These are phyloP conservation scores for Thera britannica DNA, from an alignment of 2,888 invertebrate species.

Conservation along the genomic window DNA sequence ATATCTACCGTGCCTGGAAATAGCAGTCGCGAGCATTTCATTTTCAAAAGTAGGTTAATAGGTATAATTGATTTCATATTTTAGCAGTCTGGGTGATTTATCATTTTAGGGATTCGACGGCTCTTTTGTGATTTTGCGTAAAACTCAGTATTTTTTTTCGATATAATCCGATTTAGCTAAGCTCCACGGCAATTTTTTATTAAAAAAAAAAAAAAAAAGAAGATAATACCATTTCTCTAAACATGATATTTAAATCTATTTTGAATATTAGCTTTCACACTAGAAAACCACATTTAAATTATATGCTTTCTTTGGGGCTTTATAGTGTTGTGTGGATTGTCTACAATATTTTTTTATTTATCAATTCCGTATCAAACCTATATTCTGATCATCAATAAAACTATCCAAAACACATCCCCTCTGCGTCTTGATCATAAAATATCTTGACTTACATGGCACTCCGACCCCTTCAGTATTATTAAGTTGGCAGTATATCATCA, in stretches of 20 bases:
- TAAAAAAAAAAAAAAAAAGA: no score
- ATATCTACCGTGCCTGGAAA: no score
- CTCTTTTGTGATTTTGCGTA: background rate
- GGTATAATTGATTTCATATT: background rate
- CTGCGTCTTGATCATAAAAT: constrained; percentile 6
- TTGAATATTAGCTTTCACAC: no score
- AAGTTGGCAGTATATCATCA: constrained; percentile 12
- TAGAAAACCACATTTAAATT: no score
- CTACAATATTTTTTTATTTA: no score
- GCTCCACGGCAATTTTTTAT: no score
- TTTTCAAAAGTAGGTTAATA: no score
- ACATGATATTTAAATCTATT: no score
- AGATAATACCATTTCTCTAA: no score
- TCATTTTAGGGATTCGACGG: background rate
- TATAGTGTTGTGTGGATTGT: no score
- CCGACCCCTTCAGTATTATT: constrained; percentile 10
- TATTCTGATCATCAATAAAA: background rate
- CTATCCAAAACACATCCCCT: constrained; percentile 6
- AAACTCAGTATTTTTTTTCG: background rate
- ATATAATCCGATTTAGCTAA: background rate
- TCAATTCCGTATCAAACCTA: background rate
- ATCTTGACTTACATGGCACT: constrained; percentile 5
- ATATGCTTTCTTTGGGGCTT: no score
- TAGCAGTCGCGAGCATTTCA: no score
- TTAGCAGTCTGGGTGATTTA: background rate